Evolutionary conservation across 1,140 invertebrate genomes (phyloP), one percentile per base, ranked within the genome.

Genomic region (Plodia interpunctella): DNA sequence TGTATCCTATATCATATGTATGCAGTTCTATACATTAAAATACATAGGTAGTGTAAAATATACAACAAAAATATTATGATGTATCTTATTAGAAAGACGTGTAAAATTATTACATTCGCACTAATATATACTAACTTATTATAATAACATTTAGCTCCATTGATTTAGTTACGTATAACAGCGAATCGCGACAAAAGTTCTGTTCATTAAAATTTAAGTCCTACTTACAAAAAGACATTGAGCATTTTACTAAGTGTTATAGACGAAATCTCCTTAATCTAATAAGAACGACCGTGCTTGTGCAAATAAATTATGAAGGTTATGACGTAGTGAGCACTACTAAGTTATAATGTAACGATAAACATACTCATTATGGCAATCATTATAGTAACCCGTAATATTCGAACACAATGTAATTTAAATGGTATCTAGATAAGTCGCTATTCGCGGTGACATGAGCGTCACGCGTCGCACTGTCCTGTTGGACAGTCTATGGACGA

Each of bases 351-450:
- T 76, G 78, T 68, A 88, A 87, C 82, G 84, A 88, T 74, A 77
- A 82, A 85, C 70, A 80, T n/a, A 53, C 5, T 53, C 2, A 74
- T 76, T 88, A 87, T 88, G 83, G 81, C 81, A 84, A 77, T 81
- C 66, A 68, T 78, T 70, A 80, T 78, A 75, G 77, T 78, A 78
- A 80, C 70, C 74, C 71, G 76, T 83, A 80, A 83, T 62, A 60
- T 76, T 78, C 73, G 72, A 68, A 76, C 60, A 65, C 64, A 50
- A 44, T 52, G 53, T 32, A 56, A 66, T 63, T n/a, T 73, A 74
- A 53, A 25, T 51, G 54, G 50, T 68, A 70, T 35, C 60, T 76
- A 74, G 63, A 70, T 72, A 78, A 70, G 73, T 83, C 79, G 76
- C 80, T 78, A 73, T 74, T 76, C 68, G 70, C 70, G 74, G 59